phyloP scores from a whole-genome alignment of 2,113 vertebrate genomes.

The Orientallactaga bullata region DNA sequence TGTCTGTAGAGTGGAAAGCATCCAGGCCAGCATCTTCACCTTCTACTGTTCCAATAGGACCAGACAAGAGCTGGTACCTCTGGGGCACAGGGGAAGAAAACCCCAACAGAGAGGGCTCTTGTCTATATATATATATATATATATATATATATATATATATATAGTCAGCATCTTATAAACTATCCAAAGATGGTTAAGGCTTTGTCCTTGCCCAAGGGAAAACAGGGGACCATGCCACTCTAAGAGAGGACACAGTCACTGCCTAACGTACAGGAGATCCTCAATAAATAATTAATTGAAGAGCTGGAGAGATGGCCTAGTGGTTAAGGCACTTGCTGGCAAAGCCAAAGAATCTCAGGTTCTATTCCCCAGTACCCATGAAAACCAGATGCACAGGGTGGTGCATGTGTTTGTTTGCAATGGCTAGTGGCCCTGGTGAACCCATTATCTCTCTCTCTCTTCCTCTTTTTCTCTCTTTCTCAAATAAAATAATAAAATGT shows the following conservation, averaged over 20 bases:
- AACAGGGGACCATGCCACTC: background rate
- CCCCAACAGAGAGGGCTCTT: background rate
- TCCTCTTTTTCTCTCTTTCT: too few relatives aligned
- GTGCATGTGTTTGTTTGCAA: too few relatives aligned
- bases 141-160: too few relatives aligned
- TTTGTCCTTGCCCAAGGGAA: background rate
- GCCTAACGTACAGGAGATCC: background rate
- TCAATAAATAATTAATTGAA: rapidly evolving
- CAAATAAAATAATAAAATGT: too few relatives aligned
- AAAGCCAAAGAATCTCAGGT: too few relatives aligned
- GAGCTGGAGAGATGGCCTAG: too few relatives aligned
- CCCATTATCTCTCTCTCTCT: too few relatives aligned
- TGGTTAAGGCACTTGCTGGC: too few relatives aligned
- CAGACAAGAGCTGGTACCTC: background rate
- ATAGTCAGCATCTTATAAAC: background rate
- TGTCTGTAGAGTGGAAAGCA: background rate
- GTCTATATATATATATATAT: too few relatives aligned
- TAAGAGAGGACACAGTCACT: background rate
- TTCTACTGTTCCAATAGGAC: background rate
- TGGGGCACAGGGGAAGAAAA: background rate
- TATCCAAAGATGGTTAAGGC: background rate
- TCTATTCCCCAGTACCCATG: too few relatives aligned
- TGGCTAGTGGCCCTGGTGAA: too few relatives aligned
- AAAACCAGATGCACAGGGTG: too few relatives aligned
- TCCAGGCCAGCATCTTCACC: slow-evolving; percentile 25